Percentiles rank a stretch among this genome's conserved stretches.
Evolutionary conservation across 2,888 invertebrate genomes (phyloP).

Genomic region (Nephrotoma guestfalica): DNA sequence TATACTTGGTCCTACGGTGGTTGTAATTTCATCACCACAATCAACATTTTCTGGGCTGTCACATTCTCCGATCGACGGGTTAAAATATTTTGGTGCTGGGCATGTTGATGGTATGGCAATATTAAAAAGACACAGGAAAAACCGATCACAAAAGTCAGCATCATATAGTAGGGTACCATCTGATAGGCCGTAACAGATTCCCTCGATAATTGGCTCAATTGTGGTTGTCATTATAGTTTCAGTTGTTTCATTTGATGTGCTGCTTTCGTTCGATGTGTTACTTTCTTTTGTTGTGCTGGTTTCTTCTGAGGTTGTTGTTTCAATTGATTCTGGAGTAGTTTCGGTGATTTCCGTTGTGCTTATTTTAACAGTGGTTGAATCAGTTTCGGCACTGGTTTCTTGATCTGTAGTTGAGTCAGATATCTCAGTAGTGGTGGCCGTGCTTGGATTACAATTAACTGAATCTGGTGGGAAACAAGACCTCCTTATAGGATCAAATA

Average conservation of each 20-base stretch:
- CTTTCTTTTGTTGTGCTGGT: too few species aligned
- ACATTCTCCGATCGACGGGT: slow-evolving; percentile 6
- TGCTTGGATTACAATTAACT: not conserved
- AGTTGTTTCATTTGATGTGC: not conserved
- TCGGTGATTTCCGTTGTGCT: not conserved
- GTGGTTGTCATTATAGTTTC: not conserved
- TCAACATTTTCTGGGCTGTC: slow-evolving; percentile 8
- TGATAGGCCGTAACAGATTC: not conserved
- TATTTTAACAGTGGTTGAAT: not conserved
- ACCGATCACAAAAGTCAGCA: not conserved
- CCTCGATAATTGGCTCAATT: too few species aligned
- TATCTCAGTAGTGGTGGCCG: not conserved
- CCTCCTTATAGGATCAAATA: not conserved
- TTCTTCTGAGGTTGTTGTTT: not conserved
- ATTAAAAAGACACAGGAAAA: not conserved
- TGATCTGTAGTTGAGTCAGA: not conserved
- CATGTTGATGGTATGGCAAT: slow-evolving; percentile 5
- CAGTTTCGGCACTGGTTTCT: not conserved
- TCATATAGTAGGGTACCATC: not conserved
- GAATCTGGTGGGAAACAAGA: not conserved
- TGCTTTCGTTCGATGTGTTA: too few species aligned
- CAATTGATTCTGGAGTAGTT: not conserved
- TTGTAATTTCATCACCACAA: not conserved
- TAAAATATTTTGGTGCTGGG: slow-evolving; percentile 7
- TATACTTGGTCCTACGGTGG: not conserved